Evolutionary conservation across 2,797 vertebrate species (phyloP), one percentile per base, ranked within the genome.

Genomic region (Necrosyrtes monachus): DNA sequence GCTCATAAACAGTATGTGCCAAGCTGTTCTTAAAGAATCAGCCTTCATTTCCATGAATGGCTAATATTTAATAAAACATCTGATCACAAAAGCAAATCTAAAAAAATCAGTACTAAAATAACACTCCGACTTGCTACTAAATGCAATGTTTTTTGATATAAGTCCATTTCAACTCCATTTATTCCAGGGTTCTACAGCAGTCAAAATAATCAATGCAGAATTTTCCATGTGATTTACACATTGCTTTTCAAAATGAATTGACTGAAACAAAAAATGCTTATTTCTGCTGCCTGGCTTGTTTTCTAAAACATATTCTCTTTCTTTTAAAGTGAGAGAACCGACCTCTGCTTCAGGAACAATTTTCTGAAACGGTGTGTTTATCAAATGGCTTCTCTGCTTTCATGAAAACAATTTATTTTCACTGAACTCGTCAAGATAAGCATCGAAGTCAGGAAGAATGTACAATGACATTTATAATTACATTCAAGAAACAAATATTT

Each of bases 391-490:
- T 98, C 97, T 97, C 97, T 97, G 96, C 96, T 98, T 98, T 98
- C 98, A 98, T 97, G 97, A 98, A 98, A 98, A 98, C 97, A 98
- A 98, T 98, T 98, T 98, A 98, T 98, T 98, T 97, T 98, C 97
- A 95, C 97, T 96, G 97, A 98, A 97, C 98, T 97, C 98, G 95
- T 97, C 96, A 94, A 97, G 98, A 98, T 98, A 98, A 97, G 97
- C 96, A 97, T 85, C 97, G 96, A 97, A 98, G 96, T 97, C 97
- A 95, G 97, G 96, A 97, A 97, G 94, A 98, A 97, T 97, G 95
- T 96, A 97, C 97, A 97, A 97, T 98, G 97, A 97, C 95, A 97
- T 98, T 98, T 98, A 97, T 98, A 98, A 98, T 98, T 98, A 98
- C 96, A 97, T 96, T 97, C 92, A 96, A 97, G 95, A 97, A 97